Base-by-base conservation (phyloP, 1,140 invertebrate species). In the Camponotus vicinus region DNA sequence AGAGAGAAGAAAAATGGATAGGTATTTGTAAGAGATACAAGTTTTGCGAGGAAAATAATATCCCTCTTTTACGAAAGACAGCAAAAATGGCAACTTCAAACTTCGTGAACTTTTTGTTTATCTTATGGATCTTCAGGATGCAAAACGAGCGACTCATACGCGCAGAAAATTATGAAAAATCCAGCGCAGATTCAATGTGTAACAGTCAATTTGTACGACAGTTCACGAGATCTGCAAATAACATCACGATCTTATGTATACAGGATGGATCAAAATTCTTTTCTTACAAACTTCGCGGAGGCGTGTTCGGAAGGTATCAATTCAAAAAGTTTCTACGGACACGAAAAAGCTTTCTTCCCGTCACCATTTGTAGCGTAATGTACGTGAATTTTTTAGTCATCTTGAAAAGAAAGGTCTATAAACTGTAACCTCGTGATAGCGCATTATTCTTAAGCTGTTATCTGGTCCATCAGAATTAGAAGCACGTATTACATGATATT, bases 151-250 rank as follows among this genome's bases (percentile, higher is more conserved):
- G 13, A 77, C 13, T 77, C 32, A 45, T n/a, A 42, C 8, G 37
- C 8, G 32, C 18, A 34, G 55, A 27, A 27, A 27, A 27, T 27
- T 27, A 27, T n/a, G 55, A 76, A n/a, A 64, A 64, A 63, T 77
- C 40, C n/a, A 21, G 37, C 21, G 27, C 27, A 4, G n/a, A 64
- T 64, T 77, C 42, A 69, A 67, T 69, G 32, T 52, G 13, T 52
- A 52, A 40, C 18, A n/a, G 6, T 13, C 63, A 79, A 79, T 79
- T 79, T 79, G 61, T 78, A 79, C 49, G 49, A 52, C 32, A 1
- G 8, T 52, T 79, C 13, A 27, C 77, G 69, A 69, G 45, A 4
- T 79, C 55, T 52, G n/a, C 45, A 37, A 66, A 79, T 27, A 79
- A 69, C 11, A 8, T 27, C 11, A n/a, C 27, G 27, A 15, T 1